These are phyloP conservation scores for Parotocinclus haroldoi DNA, from an alignment of 2,797 vertebrate species.

Conservation along the genomic window DNA sequence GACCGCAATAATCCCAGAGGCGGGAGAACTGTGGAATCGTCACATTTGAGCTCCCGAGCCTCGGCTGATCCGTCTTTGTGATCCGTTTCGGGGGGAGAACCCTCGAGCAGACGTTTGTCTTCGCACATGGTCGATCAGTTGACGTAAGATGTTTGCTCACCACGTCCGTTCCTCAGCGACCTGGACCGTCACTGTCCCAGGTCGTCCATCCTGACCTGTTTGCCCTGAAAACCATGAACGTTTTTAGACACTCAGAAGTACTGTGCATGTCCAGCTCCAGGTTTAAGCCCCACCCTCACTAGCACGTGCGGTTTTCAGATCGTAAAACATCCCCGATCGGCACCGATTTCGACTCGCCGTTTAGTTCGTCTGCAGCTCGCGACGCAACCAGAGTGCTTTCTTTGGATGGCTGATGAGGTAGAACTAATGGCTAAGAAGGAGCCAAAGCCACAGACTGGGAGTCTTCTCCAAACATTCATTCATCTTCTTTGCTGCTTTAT, in stretches of 20 bases:
- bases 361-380: no score
- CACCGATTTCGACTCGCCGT: no score
- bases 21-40: constrained; percentile 34
- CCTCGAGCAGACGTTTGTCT: constrained; percentile 25
- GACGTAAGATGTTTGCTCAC: constrained; percentile 18
- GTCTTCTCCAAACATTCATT: constrained; percentile 1
- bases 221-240: constrained; percentile 24
- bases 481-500: not conserved
- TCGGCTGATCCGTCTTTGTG: not conserved
- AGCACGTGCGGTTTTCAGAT: no score
- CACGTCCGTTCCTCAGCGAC: not conserved
- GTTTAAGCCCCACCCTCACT: no score
- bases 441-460: no score
- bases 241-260: no score
- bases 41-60: constrained; percentile 18
- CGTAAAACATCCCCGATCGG: no score
- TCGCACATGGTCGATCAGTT: not conserved
- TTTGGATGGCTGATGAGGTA: no score
- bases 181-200: constrained; percentile 26
- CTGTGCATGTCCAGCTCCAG: no score
- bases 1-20: constrained; percentile 35
- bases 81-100: constrained; percentile 3
- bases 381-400: no score
- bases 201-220: constrained; percentile 23
- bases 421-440: no score